phyloP scores from a whole-genome alignment of 2,113 vertebrate genomes.

The Climacteris rufus region DNA sequence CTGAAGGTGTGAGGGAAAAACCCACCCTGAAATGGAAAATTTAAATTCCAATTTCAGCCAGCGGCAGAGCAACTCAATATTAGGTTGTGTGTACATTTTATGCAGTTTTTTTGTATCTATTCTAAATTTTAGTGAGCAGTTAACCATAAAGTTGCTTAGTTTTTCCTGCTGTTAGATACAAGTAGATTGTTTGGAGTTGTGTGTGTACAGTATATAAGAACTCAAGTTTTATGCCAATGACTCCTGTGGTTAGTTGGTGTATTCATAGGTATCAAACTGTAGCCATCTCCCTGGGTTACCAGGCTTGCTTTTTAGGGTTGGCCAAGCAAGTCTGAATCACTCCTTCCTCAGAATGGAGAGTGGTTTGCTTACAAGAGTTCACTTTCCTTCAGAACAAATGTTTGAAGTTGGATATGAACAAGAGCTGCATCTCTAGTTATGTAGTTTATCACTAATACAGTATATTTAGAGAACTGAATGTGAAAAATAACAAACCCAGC shows the following conservation, averaged over 20 bases:
- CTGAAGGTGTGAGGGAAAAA: neutral
- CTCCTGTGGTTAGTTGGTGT: constrained; percentile 59
- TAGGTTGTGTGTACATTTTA: constrained; percentile 65
- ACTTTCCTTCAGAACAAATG: constrained; percentile 36
- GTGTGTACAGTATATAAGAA: constrained; percentile 65
- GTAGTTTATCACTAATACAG: constrained; percentile 49
- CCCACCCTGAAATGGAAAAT: constrained; percentile 1
- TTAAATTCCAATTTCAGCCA: constrained; percentile 18
- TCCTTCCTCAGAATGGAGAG: constrained; percentile 45
- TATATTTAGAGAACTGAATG: constrained; percentile 49
- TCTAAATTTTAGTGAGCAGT: constrained; percentile 65
- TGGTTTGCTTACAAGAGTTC: constrained; percentile 52
- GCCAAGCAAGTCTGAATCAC: constrained; percentile 39
- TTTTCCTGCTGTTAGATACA: constrained; percentile 69
- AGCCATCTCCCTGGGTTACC: constrained; percentile 44
- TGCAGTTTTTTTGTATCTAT: constrained; percentile 65
- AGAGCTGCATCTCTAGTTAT: constrained; percentile 58
- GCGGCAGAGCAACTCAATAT: constrained; percentile 46
- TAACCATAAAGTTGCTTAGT: constrained; percentile 65
- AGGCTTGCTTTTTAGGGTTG: constrained; percentile 56
- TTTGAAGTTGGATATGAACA: constrained; percentile 50
- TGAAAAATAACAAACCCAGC: constrained; percentile 43
- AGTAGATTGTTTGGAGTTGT: constrained; percentile 66
- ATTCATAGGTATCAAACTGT: constrained; percentile 63
- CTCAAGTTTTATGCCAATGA: constrained; percentile 65